These are phyloP conservation scores for Melikaiella ostensackeni DNA, from an alignment of 2,888 invertebrate genomes.

Conservation along the genomic window DNA sequence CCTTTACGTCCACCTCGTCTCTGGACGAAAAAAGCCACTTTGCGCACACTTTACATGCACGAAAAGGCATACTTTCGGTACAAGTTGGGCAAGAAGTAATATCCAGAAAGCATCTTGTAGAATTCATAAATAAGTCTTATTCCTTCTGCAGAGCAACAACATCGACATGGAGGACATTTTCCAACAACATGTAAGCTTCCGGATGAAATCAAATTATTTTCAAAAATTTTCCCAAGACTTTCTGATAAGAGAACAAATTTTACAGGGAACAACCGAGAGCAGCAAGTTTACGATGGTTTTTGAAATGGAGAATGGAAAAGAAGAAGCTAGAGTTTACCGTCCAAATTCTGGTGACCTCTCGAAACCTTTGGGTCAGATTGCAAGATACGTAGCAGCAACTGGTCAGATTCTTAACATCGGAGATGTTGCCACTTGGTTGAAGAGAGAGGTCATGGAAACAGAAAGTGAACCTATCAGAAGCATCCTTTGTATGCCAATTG, in stretches of 20 bases:
- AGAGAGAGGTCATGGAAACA: constrained; percentile 76
- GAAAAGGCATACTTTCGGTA: too few relatives aligned
- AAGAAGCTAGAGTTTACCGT: constrained; percentile 82
- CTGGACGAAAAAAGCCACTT: too few relatives aligned
- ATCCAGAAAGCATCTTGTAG: neutral
- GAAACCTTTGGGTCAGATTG: constrained; percentile 88
- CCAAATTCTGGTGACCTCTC: constrained; percentile 82
- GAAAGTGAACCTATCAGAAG: constrained; percentile 84
- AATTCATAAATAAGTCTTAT: constrained; percentile 16
- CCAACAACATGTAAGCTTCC: constrained; percentile 78
- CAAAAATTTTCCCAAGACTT: constrained; percentile 21
- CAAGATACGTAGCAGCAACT: constrained; percentile 91
- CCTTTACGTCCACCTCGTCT: too few relatives aligned
- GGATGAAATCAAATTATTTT: neutral
- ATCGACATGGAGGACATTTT: constrained; percentile 84
- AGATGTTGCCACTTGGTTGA: constrained; percentile 90
- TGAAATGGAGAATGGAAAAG: constrained; percentile 86
- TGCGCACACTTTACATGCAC: too few relatives aligned
- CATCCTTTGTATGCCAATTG: constrained; percentile 95
- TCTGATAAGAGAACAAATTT: constrained; percentile 1
- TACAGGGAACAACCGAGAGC: constrained; percentile 75
- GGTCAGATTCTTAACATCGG: constrained; percentile 94
- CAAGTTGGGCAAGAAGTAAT: too few relatives aligned
- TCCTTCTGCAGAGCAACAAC: constrained; percentile 79
- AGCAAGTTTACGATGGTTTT: constrained; percentile 91